Percentiles rank a stretch among this genome's conserved stretches.
These are phyloP conservation scores for Acrocephalus kingi DNA, from an alignment of 2,113 vertebrate genomes.

Conservation along the genomic window DNA sequence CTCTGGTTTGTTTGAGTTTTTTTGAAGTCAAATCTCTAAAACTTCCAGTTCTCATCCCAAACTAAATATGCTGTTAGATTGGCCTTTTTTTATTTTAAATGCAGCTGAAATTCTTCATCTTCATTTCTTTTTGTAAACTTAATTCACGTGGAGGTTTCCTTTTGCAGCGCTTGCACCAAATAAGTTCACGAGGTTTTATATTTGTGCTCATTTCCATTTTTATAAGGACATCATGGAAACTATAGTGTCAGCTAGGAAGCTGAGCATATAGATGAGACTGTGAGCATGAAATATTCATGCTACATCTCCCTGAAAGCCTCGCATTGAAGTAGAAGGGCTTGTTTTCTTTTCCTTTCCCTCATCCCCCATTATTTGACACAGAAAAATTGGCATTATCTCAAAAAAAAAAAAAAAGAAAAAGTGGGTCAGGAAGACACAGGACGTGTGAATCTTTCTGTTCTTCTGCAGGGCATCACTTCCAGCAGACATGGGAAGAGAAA, in stretches of 20 bases:
- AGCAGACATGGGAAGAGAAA: neutral
- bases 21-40: neutral
- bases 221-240: neutral
- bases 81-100: neutral
- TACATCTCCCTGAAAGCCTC: neutral
- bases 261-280: neutral
- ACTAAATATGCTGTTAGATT: neutral
- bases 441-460: neutral
- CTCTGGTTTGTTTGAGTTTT: neutral
- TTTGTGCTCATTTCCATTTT: neutral
- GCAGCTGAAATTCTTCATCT: neutral
- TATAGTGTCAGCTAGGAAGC: neutral
- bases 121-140: neutral
- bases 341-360: neutral
- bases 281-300: conserved; percentile 16
- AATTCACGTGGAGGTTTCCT: neutral
- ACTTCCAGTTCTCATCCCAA: neutral
- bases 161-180: neutral
- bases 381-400: neutral
- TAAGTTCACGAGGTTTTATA: neutral
- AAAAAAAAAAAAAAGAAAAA: neutral
- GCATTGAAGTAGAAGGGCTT: neutral
- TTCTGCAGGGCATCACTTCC: accelerated
- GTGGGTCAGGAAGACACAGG: neutral
- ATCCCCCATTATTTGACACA: neutral